A percentile compares a stretch with the other conserved stretches of the same genome.
Evolutionary conservation across 2,888 invertebrate species (phyloP).

Genomic region (Spilarctia lutea): DNA sequence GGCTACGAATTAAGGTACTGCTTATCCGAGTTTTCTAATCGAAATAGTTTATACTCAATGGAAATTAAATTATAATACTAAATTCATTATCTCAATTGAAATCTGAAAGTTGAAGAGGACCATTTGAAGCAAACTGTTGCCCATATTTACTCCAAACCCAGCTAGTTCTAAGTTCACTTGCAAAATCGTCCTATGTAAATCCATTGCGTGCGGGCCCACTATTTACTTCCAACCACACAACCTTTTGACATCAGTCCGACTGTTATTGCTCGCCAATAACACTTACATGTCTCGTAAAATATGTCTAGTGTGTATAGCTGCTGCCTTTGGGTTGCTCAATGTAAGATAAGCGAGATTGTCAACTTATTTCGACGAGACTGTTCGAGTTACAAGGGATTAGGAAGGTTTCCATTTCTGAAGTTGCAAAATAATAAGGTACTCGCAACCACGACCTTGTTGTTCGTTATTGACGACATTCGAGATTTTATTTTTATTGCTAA

Average conservation of each 20-base stretch:
- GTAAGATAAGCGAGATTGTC: slow-evolving; percentile 26
- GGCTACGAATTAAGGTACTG: no score
- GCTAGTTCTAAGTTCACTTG: background rate
- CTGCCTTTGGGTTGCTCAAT: slow-evolving; percentile 10
- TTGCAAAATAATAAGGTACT: slow-evolving; percentile 4
- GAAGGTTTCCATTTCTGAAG: background rate
- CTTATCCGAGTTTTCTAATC: no score
- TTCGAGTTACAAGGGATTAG: slow-evolving; percentile 16
- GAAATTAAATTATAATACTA: no score
- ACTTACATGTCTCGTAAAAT: slow-evolving; percentile 38
- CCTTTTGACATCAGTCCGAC: slow-evolving; percentile 37
- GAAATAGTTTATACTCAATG: no score
- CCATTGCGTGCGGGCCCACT: slow-evolving; percentile 9
- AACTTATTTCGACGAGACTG: slow-evolving; percentile 41
- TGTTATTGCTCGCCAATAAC: slow-evolving; percentile 48
- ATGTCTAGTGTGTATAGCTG: slow-evolving; percentile 21
- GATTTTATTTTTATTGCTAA: slow-evolving; percentile 8
- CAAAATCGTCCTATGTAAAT: slow-evolving; percentile 18
- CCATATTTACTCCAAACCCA: background rate
- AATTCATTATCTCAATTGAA: background rate
- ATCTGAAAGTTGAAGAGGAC: background rate
- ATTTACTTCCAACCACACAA: slow-evolving; percentile 13
- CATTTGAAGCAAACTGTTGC: background rate
- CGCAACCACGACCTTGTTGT: background rate
- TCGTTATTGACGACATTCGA: background rate